A percentile compares a stretch with the other conserved stretches of the same genome.
These are phyloP conservation scores for Suncus etruscus DNA, from an alignment of 2,113 vertebrate species.

Conservation along the genomic window DNA sequence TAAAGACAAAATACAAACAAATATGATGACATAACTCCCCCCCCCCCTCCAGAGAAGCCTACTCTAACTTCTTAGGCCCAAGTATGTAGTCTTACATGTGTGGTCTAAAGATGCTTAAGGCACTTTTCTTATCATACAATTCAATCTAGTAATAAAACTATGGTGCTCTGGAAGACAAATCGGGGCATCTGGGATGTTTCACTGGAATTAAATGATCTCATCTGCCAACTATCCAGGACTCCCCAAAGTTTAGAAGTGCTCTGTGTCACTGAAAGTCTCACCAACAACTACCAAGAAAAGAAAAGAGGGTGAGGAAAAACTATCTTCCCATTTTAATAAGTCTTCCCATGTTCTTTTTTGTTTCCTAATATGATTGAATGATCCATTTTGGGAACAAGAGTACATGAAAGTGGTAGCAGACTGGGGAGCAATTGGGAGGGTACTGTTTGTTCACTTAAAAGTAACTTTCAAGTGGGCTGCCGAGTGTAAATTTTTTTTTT, in stretches of 20 bases:
- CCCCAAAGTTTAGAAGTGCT: constrained; percentile 61
- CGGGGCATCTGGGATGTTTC: constrained; percentile 71
- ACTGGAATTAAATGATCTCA: constrained; percentile 70
- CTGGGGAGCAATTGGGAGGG: too few species aligned
- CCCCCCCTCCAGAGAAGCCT: not conserved
- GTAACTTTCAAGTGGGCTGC: too few species aligned
- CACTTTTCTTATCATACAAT: constrained; percentile 79
- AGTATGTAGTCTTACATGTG: constrained; percentile 52
- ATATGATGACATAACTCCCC: not conserved
- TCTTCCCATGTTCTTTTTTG: constrained; percentile 47
- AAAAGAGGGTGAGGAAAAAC: not conserved
- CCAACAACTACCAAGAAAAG: constrained; percentile 61
- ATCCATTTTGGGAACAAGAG: too few species aligned
- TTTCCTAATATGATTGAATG: too few species aligned
- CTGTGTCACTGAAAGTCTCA: constrained; percentile 68
- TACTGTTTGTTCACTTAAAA: too few species aligned
- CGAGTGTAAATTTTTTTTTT: too few species aligned
- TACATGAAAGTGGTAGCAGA: too few species aligned
- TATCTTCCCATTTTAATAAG: constrained; percentile 73
- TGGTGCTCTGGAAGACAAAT: constrained; percentile 66
- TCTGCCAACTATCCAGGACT: constrained; percentile 68
- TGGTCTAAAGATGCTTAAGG: constrained; percentile 71
- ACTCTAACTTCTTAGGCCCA: constrained; percentile 68
- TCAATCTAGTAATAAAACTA: constrained; percentile 69
- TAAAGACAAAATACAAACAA: not conserved